A percentile compares a stretch with the other conserved stretches of the same genome.
These are phyloP conservation scores for Pandemis cinnamomeana DNA, from an alignment of 2,888 invertebrate species.

Conservation along the genomic window DNA sequence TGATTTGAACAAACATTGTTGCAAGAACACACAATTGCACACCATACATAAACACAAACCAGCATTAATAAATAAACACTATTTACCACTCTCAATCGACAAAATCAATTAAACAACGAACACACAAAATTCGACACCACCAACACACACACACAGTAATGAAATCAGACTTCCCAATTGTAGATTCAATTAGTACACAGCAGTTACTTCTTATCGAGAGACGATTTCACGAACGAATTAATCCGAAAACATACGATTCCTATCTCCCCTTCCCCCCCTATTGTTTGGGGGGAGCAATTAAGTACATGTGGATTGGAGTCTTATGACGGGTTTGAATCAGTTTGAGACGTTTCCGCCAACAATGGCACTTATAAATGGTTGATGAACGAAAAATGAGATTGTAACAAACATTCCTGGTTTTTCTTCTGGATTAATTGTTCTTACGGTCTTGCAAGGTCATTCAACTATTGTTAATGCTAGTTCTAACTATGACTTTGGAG, in stretches of 20 bases:
- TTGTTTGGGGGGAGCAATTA: conserved; percentile 74
- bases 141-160: conserved; percentile 69
- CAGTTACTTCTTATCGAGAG: conserved; percentile 83
- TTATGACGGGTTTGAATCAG: conserved; percentile 49
- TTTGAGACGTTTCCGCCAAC: conserved; percentile 42
- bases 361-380: conserved; percentile 7
- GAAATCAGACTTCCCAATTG: conserved; percentile 83
- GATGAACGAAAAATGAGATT: background rate
- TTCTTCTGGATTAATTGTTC: too few relatives aligned
- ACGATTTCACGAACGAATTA: conserved; percentile 85
- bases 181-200: conserved; percentile 84
- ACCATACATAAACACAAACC: background rate
- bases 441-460: too few relatives aligned
- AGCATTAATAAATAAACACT: conserved; percentile 34
- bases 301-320: conserved; percentile 69
- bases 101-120: conserved; percentile 43
- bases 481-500: too few relatives aligned
- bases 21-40: background rate
- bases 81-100: conserved; percentile 25
- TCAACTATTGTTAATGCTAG: too few relatives aligned
- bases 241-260: conserved; percentile 84
- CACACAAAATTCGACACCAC: conserved; percentile 53
- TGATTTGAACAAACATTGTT: background rate
- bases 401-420: too few relatives aligned
- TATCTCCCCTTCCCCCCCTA: conserved; percentile 75